Conservation (phyloP, 2,797 vertebrate species). For the Enteromius mattozi region DNA sequence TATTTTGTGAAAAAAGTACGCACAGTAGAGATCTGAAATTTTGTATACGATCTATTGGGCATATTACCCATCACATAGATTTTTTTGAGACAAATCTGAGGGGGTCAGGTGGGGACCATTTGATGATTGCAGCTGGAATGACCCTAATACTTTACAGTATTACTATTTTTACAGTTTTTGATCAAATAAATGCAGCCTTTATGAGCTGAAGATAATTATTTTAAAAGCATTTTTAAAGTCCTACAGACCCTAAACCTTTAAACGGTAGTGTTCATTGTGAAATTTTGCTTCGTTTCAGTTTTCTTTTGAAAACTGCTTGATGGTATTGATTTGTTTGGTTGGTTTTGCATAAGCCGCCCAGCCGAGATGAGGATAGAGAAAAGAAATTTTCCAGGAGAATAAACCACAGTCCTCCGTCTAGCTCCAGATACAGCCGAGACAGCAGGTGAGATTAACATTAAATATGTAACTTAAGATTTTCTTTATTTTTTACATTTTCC, state of each 20-base stretch:
- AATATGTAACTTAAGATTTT: not conserved
- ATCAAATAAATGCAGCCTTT: not conserved
- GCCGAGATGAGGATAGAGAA: constrained; percentile 92
- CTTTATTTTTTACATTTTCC: not conserved
- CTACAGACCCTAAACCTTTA: not conserved
- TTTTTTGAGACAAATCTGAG: no score
- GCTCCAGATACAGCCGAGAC: constrained; percentile 93
- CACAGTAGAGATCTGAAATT: no score
- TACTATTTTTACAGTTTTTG: not conserved
- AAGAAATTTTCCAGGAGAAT: constrained; percentile 93
- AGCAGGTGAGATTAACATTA: constrained; percentile 79
- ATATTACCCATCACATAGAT: no score
- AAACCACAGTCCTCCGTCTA: constrained; percentile 93
- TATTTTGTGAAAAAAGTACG: no score
- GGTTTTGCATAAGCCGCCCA: constrained; percentile 70
- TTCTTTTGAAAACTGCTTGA: not conserved
- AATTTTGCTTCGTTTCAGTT: not conserved
- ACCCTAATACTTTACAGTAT: not conserved
- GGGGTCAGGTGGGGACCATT: no score
- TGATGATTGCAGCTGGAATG: no score
- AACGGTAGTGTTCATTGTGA: not conserved
- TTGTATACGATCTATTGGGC: no score
- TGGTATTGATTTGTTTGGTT: not conserved
- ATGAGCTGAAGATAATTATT: not conserved
- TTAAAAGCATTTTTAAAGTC: not conserved